phyloP scores from a whole-genome alignment of 92 coral and sea anemone species.

The Palythoa heliodiscus region DNA sequence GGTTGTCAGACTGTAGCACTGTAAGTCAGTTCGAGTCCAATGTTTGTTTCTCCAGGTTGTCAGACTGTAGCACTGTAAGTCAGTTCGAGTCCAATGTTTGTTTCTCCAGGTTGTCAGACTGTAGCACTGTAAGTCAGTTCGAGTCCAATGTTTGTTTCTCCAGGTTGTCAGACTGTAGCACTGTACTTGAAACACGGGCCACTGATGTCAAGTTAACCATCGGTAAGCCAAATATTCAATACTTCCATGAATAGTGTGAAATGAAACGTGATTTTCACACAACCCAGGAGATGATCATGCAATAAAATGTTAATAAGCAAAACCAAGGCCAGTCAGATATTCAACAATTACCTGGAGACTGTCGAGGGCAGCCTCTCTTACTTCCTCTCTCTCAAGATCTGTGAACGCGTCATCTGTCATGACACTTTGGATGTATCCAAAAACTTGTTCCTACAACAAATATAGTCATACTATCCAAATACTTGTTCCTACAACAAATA shows the following conservation, averaged over 20 bases:
- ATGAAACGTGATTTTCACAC: too few species aligned
- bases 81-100: too few species aligned
- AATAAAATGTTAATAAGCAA: not conserved
- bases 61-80: too few species aligned
- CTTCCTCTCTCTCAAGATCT: slow-evolving; percentile 95
- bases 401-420: slow-evolving; percentile 94
- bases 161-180: not conserved
- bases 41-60: too few species aligned
- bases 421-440: slow-evolving; percentile 79
- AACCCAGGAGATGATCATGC: not conserved
- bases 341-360: slow-evolving; percentile 72
- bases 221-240: too few species aligned
- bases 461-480: not conserved
- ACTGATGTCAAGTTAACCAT: too few species aligned
- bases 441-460: slow-evolving; percentile 80
- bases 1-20: too few species aligned
- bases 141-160: not conserved
- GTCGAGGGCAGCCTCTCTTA: slow-evolving; percentile 81
- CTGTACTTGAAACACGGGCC: not conserved
- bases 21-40: too few species aligned
- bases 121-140: not conserved
- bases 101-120: not conserved
- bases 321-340: not conserved
- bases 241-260: too few species aligned
- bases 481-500: slow-evolving; percentile 74